A percentile compares a stretch with the other conserved stretches of the same genome.
phyloP scores from a whole-genome alignment of 2,888 invertebrate genomes.

The Dicyrtomina minuta region DNA sequence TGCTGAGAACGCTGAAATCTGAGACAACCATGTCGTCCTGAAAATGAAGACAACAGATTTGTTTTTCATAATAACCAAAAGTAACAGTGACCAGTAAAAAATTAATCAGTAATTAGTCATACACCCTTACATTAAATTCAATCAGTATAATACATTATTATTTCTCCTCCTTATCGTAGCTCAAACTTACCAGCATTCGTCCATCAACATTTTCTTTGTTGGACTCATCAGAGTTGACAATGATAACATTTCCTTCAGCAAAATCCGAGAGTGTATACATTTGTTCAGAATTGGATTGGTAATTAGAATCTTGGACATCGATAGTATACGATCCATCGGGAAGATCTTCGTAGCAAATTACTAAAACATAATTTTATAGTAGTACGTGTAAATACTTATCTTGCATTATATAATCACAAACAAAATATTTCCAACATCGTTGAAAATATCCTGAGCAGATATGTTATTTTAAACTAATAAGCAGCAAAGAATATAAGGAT shows the following conservation, averaged over 20 bases:
- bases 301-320: slow-evolving; percentile 14
- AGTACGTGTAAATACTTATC: too few relatives aligned
- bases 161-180: not conserved
- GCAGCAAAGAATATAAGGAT: too few relatives aligned
- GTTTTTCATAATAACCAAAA: not conserved
- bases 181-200: slow-evolving; percentile 15
- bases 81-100: not conserved
- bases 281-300: too few relatives aligned
- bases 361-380: slow-evolving; percentile 18
- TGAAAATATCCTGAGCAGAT: not conserved
- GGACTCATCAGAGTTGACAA: slow-evolving; percentile 20
- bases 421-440: not conserved
- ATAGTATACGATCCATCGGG: slow-evolving; percentile 26
- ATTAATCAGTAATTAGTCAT: not conserved
- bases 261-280: slow-evolving; percentile 28
- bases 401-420: not conserved
- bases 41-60: not conserved
- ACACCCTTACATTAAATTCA: not conserved
- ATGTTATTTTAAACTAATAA: too few relatives aligned
- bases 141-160: not conserved
- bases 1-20: slow-evolving; percentile 7
- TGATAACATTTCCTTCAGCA: slow-evolving; percentile 16
- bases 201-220: slow-evolving; percentile 21
- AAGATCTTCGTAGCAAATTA: slow-evolving; percentile 29
- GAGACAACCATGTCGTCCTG: slow-evolving; percentile 23